Percentiles rank a stretch among this genome's conserved stretches.
phyloP scores from a whole-genome alignment of 2,797 vertebrate genomes.

The Psittacula echo region DNA sequence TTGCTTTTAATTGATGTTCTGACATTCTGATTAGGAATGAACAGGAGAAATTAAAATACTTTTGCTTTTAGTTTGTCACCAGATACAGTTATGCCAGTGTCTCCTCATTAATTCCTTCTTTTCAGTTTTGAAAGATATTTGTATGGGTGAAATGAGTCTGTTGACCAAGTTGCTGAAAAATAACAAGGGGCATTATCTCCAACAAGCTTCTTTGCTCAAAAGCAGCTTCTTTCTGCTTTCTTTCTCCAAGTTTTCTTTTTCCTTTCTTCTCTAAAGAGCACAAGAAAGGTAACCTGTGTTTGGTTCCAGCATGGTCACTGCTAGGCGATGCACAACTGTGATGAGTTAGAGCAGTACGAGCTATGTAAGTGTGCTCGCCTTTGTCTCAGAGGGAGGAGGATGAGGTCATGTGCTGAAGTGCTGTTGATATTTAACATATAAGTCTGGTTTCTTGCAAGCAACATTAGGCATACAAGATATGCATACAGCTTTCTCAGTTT shows the following conservation, averaged over 20 bases:
- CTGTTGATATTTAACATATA: neutral
- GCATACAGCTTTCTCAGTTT: neutral
- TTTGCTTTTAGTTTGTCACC: neutral
- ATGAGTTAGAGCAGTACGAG: neutral
- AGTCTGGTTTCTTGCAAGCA: neutral
- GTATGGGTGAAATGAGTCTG: neutral
- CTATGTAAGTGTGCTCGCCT: neutral
- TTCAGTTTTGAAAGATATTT: neutral
- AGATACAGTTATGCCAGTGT: neutral
- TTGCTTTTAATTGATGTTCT: neutral
- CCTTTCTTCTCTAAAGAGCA: neutral
- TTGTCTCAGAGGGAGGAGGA: neutral
- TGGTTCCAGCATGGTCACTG: rapidly evolving
- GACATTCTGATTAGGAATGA: neutral
- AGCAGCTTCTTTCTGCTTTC: neutral
- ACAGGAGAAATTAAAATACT: neutral
- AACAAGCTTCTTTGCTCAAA: neutral
- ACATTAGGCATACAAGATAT: neutral
- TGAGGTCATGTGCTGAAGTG: neutral
- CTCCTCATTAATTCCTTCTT: neutral
- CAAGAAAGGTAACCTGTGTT: neutral
- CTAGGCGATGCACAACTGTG: neutral
- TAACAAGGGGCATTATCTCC: neutral
- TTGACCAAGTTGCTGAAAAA: neutral
- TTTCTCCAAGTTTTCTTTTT: neutral